phyloP scores from a whole-genome alignment of 2,113 vertebrate genomes.

The Thunnus thynnus region DNA sequence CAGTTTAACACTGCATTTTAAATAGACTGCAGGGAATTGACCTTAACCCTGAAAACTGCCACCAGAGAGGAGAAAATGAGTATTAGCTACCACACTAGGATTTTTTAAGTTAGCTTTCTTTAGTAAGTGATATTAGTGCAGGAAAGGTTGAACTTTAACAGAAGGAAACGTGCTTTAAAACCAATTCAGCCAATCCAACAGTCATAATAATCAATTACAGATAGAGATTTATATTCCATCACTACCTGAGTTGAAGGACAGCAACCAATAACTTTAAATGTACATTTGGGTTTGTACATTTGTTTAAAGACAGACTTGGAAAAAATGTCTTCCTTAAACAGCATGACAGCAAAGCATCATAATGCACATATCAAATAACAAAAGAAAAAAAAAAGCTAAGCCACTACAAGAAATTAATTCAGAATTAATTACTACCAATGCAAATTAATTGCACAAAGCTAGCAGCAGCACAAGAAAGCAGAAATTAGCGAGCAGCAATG shows the following conservation, averaged over 20 bases:
- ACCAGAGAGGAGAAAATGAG: not conserved
- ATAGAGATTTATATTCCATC: not conserved
- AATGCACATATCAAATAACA: conserved; percentile 9
- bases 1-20: conserved; percentile 41
- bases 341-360: conserved; percentile 13
- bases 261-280: too few species aligned
- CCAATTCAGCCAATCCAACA: not conserved
- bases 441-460: conserved; percentile 9
- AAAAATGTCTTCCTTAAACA: not conserved
- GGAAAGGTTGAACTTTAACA: conserved; percentile 7
- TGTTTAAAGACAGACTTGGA: too few species aligned
- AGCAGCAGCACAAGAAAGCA: not conserved
- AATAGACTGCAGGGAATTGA: conserved; percentile 27
- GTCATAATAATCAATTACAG: not conserved
- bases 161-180: not conserved
- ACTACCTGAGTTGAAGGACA: not conserved
- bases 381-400: conserved; percentile 10
- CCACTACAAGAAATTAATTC: conserved; percentile 4
- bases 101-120: not conserved
- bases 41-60: conserved; percentile 24
- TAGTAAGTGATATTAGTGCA: not conserved
- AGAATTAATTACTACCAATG: conserved; percentile 6
- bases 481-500: conserved; percentile 18
- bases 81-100: conserved; percentile 3
- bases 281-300: too few species aligned